A percentile compares a stretch with the other conserved stretches of the same genome.
Conservation (phyloP, 2,797 vertebrate genomes). For the Cyclura pinguis region DNA sequence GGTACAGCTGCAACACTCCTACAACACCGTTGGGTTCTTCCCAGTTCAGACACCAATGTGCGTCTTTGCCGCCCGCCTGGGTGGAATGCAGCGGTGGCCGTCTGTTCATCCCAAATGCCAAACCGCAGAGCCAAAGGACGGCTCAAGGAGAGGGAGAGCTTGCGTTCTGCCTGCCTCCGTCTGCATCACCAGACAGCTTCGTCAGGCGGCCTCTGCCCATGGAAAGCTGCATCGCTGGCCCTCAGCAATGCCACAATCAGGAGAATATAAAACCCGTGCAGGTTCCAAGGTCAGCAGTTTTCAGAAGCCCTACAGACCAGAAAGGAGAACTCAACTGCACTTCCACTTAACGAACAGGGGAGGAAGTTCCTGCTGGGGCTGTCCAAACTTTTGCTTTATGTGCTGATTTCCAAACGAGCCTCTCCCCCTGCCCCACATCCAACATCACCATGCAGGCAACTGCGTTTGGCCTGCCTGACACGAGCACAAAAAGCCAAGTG, state of each 20-base stretch:
- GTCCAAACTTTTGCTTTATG: background rate
- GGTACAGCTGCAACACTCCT: background rate
- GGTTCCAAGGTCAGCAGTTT: slow-evolving; percentile 39
- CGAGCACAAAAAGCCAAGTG: background rate
- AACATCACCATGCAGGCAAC: background rate
- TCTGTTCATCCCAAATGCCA: background rate
- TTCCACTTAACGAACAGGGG: background rate
- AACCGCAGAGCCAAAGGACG: slow-evolving; percentile 10
- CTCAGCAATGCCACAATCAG: background rate
- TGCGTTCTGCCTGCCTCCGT: slow-evolving; percentile 28
- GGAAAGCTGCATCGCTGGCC: slow-evolving; percentile 28
- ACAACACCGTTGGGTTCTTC: background rate
- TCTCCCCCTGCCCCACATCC: no score
- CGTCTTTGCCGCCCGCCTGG: background rate
- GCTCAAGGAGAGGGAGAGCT: slow-evolving; percentile 3
- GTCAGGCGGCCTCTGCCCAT: slow-evolving; percentile 26
- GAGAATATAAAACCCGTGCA: slow-evolving; percentile 24
- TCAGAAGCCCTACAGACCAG: background rate
- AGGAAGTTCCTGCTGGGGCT: background rate
- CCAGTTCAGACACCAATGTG: background rate
- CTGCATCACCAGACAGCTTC: slow-evolving; percentile 7
- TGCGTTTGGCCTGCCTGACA: background rate
- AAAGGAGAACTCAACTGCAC: background rate
- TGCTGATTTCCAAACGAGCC: background rate
- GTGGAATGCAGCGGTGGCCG: background rate